These are phyloP conservation scores for Vultur gryphus DNA, from an alignment of 2,797 vertebrate genomes.

Conservation along the genomic window DNA sequence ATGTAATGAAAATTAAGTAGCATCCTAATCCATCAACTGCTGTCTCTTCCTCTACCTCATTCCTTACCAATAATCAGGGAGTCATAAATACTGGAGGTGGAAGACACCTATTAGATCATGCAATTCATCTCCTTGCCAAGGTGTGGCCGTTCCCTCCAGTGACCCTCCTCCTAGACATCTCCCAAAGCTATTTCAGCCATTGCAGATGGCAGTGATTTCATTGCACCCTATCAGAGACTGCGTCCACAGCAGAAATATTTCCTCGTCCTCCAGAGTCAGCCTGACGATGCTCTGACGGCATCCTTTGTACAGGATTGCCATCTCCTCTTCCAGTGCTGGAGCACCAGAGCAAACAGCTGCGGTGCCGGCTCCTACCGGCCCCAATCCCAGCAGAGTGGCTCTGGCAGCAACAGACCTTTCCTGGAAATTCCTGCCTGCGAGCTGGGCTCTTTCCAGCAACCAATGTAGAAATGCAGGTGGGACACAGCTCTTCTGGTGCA, in stretches of 20 bases:
- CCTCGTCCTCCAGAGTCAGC: background rate
- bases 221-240: background rate
- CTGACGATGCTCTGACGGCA: background rate
- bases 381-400: accelerated
- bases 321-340: background rate
- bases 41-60: background rate
- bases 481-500: background rate
- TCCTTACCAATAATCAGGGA: background rate
- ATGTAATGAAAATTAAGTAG: background rate
- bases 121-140: background rate
- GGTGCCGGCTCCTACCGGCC: background rate
- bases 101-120: background rate
- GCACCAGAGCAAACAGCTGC: background rate
- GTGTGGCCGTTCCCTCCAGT: background rate
- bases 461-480: background rate
- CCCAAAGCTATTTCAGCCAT: background rate
- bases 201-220: background rate
- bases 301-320: background rate
- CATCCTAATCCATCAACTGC: background rate
- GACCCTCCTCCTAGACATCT: background rate
- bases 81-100: background rate
- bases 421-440: background rate
- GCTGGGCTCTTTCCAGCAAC: background rate
- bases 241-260: background rate
- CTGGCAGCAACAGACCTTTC: background rate